A percentile compares a stretch with the other conserved stretches of the same genome.
Evolutionary conservation across 2,888 invertebrate genomes (phyloP).

Genomic region (Andrena bucephala): DNA sequence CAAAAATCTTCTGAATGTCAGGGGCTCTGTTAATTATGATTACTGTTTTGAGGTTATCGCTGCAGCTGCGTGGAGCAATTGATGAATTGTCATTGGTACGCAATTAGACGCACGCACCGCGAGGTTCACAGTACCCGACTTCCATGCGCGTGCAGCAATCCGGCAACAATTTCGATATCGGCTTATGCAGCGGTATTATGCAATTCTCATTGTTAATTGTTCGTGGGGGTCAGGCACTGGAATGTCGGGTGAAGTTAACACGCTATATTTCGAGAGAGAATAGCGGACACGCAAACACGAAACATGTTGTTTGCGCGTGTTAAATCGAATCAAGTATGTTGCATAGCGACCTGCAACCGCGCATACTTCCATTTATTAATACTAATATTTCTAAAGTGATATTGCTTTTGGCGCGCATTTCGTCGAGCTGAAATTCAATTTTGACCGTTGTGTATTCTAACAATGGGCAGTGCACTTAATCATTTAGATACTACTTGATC

Average conservation of each 20-base stretch:
- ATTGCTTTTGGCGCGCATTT: too few species aligned
- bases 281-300: neutral
- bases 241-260: slow-evolving; percentile 46
- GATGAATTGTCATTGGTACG: slow-evolving; percentile 3
- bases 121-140: neutral
- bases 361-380: too few species aligned
- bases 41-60: too few species aligned
- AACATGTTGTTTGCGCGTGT: slow-evolving; percentile 43
- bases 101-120: slow-evolving; percentile 15
- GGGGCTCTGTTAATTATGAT: too few species aligned
- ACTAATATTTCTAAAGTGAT: too few species aligned
- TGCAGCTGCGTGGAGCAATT: neutral
- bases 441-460: neutral
- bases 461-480: slow-evolving; percentile 15
- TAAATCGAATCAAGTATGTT: slow-evolving; percentile 19
- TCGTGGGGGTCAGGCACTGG: slow-evolving; percentile 33
- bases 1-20: too few species aligned
- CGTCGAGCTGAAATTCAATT: neutral
- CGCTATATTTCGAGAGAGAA: slow-evolving; percentile 52
- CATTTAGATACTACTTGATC: neutral
- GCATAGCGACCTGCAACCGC: slow-evolving; percentile 19
- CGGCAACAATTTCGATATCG: slow-evolving; percentile 64
- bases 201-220: slow-evolving; percentile 65
- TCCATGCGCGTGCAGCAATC: slow-evolving; percentile 23
- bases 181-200: slow-evolving; percentile 51